Conservation (phyloP, 2,113 vertebrate genomes). For the Pungitius pungitius region DNA sequence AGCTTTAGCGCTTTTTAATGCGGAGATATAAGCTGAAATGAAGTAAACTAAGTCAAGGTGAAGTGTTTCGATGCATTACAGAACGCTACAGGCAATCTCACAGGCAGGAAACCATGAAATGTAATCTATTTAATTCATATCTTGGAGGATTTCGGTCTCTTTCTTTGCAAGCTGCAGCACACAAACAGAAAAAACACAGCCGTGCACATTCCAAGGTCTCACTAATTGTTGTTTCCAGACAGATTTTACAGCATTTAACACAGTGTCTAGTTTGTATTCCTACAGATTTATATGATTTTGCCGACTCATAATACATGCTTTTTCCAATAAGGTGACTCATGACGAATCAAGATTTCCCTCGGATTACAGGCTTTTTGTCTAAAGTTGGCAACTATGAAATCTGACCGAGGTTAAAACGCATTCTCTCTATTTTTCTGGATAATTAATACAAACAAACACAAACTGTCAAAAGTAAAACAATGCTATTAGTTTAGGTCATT, state of each 20-base stretch:
- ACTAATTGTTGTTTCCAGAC: constrained; percentile 23
- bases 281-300: not conserved
- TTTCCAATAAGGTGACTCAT: constrained; percentile 22
- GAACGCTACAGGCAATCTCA: constrained; percentile 12
- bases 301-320: not conserved
- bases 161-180: constrained; percentile 16
- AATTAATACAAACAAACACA: not conserved
- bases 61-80: not conserved
- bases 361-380: constrained; percentile 13
- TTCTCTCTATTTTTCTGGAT: not conserved
- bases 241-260: not conserved
- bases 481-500: not conserved
- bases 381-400: not conserved
- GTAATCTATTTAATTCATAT: constrained; percentile 29
- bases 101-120: constrained; percentile 26
- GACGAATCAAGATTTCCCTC: constrained; percentile 8
- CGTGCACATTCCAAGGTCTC: constrained; percentile 9
- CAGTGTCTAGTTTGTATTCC: not conserved
- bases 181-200: not conserved
- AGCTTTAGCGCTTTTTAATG: not conserved
- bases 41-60: not conserved
- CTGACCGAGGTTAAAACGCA: not conserved
- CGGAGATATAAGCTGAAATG: constrained; percentile 16
- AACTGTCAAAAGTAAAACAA: not conserved
- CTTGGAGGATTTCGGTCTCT: constrained; percentile 5